These are phyloP conservation scores for Ameiurus melas DNA, from an alignment of 2,113 vertebrate species.

Conservation along the genomic window DNA sequence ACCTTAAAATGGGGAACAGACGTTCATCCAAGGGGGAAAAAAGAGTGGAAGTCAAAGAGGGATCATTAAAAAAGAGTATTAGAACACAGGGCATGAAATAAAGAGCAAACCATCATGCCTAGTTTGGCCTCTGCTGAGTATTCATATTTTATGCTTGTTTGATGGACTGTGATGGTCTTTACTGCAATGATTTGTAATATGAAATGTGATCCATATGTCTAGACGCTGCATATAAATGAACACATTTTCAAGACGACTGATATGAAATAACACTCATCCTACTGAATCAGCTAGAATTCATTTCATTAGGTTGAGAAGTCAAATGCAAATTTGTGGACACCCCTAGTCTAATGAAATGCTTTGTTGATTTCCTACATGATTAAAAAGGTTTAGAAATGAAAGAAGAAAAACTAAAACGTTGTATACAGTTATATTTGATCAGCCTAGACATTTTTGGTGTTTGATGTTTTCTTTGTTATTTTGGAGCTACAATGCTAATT, in stretches of 20 bases:
- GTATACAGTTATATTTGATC: not conserved
- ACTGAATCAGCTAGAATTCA: not conserved
- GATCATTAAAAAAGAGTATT: not conserved
- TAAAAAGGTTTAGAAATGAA: not conserved
- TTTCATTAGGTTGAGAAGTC: constrained; percentile 14
- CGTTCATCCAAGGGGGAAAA: not conserved
- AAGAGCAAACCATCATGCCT: not conserved
- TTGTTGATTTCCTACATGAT: not conserved
- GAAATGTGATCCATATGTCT: constrained; percentile 15
- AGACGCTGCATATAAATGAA: constrained; percentile 24
- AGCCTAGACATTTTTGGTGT: too few species aligned
- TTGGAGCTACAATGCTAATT: not conserved
- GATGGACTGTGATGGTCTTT: constrained; percentile 4
- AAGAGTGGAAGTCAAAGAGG: not conserved
- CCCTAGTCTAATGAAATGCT: not conserved
- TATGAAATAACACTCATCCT: constrained; percentile 4
- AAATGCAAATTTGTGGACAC: not conserved
- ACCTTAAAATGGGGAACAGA: constrained; percentile 10
- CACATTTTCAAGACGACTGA: constrained; percentile 15
- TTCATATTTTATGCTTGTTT: constrained; percentile 17
- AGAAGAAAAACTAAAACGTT: too few species aligned
- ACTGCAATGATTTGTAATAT: constrained; percentile 6
- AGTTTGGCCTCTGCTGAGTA: constrained; percentile 19
- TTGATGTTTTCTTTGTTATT: not conserved
- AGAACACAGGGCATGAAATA: not conserved